Base-by-base conservation (phyloP, 1,140 invertebrate species). In the Drosophila santomea region DNA sequence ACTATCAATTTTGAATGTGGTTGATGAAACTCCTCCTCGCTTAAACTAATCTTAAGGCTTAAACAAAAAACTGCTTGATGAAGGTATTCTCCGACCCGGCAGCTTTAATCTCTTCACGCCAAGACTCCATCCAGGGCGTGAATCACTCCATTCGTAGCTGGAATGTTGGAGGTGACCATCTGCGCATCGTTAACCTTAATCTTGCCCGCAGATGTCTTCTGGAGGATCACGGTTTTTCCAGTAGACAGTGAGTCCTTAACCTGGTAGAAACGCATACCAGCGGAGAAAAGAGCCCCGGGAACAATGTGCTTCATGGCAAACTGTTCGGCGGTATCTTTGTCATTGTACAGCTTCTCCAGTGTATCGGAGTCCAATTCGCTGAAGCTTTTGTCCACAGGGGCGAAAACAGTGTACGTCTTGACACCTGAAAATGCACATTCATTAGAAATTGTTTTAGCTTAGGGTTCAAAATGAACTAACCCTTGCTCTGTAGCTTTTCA, bases 121-220 rank as follows among this genome's bases (percentile, higher is more conserved):
- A 97, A 93, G 6, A 97, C 93, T 44, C 94, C 94, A 83, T 97
- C 96, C 52, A 98, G 94, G 17, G 96, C 96, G 91, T 98, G 97
- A 58, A 98, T 96, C 38, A 98, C 97, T 67, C 97, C 97, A 93
- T 98, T 97, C 50, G 97, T 97, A 35, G 96, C 96, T 76, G 96
- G 96, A 74, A 97, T 95, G 91, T 97, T 97, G 86, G 96, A 95
- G 7, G 96, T 96, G 48, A 96, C 93, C 66, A 97, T 95, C 78
- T 95, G 94, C 44, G 95, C 95, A 74, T 96, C 95, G 86, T 97
- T 97, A 44, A 97, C 95, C 89, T 96, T 96, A 64, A 97, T 95
- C 92, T 95, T 96, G 76, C 96, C 96, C 58, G 95, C 94, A 71
- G 95, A 92, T 6, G 91, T 96, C 93, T 97, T 97, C 83, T 96